Conservation (phyloP, 35 echinoderm and acorn worm species). For the Eucidaris tribuloides region DNA sequence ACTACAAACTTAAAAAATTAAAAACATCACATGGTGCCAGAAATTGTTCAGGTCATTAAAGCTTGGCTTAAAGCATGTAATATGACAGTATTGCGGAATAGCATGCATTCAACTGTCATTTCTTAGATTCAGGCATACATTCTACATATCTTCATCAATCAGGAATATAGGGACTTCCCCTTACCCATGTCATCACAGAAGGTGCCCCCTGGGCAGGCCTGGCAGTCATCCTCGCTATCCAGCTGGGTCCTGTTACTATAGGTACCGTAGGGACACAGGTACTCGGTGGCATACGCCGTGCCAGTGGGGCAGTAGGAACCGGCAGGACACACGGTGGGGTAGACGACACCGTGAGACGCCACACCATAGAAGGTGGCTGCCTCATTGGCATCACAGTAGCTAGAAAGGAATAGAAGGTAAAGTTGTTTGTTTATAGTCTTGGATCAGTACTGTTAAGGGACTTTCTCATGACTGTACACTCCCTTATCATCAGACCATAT, state of each 20-base stretch:
- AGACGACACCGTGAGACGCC: slow-evolving; percentile 76
- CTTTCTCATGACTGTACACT: too few relatives aligned
- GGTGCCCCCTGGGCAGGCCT: slow-evolving; percentile 90
- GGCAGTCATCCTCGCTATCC: slow-evolving; percentile 74
- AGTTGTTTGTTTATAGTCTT: not conserved
- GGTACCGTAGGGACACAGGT: slow-evolving; percentile 83
- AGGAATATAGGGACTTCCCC: too few relatives aligned
- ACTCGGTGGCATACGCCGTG: slow-evolving; percentile 77
- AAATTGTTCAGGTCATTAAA: too few relatives aligned
- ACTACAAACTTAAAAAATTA: too few relatives aligned
- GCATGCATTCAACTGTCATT: too few relatives aligned
- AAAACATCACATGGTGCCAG: too few relatives aligned
- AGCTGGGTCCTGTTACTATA: slow-evolving; percentile 76
- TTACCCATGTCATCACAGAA: slow-evolving; percentile 85
- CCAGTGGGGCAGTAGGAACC: slow-evolving; percentile 89
- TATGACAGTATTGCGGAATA: too few relatives aligned
- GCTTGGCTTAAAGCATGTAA: too few relatives aligned
- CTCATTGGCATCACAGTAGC: slow-evolving; percentile 92
- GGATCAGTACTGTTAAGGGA: too few relatives aligned
- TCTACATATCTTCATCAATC: too few relatives aligned
- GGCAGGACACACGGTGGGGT: slow-evolving; percentile 75
- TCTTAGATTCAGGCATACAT: too few relatives aligned
- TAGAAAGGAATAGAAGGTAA: not conserved
- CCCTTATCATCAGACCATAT: too few relatives aligned
- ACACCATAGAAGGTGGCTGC: slow-evolving; percentile 73